Conservation (phyloP, 2,888 invertebrate genomes). For the Sphaerophoria rueppellii region DNA sequence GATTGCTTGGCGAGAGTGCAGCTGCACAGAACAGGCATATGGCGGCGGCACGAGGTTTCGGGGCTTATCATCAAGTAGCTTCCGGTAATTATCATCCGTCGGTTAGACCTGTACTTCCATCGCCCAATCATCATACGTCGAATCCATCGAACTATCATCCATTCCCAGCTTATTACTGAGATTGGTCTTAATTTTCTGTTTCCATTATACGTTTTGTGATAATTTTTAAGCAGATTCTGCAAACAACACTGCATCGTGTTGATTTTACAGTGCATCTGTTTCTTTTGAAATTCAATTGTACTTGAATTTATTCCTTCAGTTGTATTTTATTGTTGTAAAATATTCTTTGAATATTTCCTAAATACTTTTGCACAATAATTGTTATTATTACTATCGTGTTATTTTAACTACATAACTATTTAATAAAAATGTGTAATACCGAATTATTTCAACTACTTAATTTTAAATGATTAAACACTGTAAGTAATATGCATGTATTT, state of each 20-base stretch:
- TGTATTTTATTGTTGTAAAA: conserved; percentile 5
- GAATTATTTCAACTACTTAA: conserved; percentile 43
- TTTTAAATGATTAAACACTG: conserved; percentile 43
- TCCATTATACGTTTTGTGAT: conserved; percentile 39
- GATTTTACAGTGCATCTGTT: neutral
- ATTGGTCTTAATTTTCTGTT: conserved; percentile 69
- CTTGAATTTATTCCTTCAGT: too few species aligned
- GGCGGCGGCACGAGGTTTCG: conserved; percentile 81
- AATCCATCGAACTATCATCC: conserved; percentile 82
- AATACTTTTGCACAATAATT: conserved; percentile 48
- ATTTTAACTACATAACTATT: neutral
- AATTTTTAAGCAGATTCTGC: conserved; percentile 24
- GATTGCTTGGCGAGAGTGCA: conserved; percentile 80
- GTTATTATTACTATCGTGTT: conserved; percentile 15
- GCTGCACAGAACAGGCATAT: conserved; percentile 81
- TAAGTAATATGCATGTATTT: conserved; percentile 67
- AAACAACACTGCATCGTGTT: conserved; percentile 12
- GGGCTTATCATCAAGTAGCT: conserved; percentile 82
- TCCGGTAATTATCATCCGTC: conserved; percentile 82
- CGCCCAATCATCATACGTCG: conserved; percentile 82
- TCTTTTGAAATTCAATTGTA: too few species aligned
- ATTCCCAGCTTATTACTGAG: conserved; percentile 81
- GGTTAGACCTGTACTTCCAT: conserved; percentile 80
- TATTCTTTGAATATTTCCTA: conserved; percentile 47
- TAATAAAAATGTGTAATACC: neutral